Evolutionary conservation across 2,888 invertebrate genomes (phyloP), one percentile per base, ranked within the genome.

Genomic region (Drosophila birchii): DNA sequence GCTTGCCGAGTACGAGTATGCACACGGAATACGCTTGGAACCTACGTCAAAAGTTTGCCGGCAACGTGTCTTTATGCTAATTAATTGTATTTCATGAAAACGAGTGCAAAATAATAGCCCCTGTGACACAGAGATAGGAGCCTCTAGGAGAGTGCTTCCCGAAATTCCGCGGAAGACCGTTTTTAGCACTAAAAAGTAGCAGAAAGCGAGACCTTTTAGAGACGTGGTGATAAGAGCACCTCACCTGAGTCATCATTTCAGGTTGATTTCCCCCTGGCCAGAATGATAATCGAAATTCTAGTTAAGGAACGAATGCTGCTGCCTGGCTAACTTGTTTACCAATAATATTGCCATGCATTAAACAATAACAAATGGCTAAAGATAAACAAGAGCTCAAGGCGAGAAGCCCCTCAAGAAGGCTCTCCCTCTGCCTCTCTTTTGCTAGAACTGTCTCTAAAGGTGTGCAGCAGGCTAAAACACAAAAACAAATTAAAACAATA

Each of bases 51-150:
- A 59, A 66, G 70, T 73, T 51, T 56, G 70, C 73, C 79, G 75
- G 75, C 79, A 66, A 83, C 84, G 84, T 88, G 88, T 64, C 68
- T 69, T 78, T 81, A 81, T 79, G 87, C 69, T 77, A 80, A 86
- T 64, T 79, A 63, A 60, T 43, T 43, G 49, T 49, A 59, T 55
- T 58, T 57, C 38, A 64, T 8, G 51, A 39, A 55, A 41, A 54
- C 36, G 57, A 72, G 53, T 64, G 72, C 36, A 43, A 59, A 62
- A 59, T 29, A 59, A 45, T 51, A 18, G 49, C 36, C 59, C 1
- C 26, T 59, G 20, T 20, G 26, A 36, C 20, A 55, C 41, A 7
- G 55, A 20, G 55, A 45, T 47, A 47, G 34, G 55, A 20, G 55
- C 29, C 8, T 29, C 29, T 12, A 12, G 23, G 36, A 38, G 32